Evolutionary conservation across 2,113 vertebrate species (phyloP).

Genomic region (Gnathonemus longibarbis): DNA sequence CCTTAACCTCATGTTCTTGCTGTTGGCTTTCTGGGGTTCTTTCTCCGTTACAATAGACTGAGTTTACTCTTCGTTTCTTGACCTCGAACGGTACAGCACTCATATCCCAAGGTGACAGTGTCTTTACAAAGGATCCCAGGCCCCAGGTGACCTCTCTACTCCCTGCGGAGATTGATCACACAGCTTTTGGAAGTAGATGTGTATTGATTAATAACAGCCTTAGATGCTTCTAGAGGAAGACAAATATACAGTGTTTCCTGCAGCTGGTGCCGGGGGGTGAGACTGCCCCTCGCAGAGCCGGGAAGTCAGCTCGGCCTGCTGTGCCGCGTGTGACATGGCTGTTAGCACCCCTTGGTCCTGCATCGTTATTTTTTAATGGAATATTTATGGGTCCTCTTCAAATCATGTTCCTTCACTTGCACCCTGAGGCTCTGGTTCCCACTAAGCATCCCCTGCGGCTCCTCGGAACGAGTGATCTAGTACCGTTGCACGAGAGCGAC

Average conservation of each 20-base stretch:
- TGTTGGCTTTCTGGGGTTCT: neutral
- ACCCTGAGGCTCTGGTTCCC: neutral
- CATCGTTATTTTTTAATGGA: neutral
- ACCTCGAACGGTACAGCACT: neutral
- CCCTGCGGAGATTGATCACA: constrained; percentile 23
- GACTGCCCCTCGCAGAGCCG: neutral
- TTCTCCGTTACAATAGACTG: neutral
- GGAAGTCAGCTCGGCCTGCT: constrained; percentile 17
- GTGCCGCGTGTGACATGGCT: neutral
- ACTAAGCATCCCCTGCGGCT: neutral
- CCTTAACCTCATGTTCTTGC: neutral
- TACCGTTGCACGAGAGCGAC: constrained; percentile 11
- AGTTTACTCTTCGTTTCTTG: neutral
- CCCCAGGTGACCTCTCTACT: neutral
- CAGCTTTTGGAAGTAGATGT: constrained; percentile 23
- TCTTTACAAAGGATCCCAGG: neutral
- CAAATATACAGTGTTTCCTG: constrained; percentile 30
- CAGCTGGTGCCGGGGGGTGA: constrained; percentile 4
- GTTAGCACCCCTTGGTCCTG: neutral
- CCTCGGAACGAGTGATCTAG: constrained; percentile 16
- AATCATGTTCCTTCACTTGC: neutral
- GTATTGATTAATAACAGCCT: constrained; percentile 32
- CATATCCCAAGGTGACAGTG: neutral
- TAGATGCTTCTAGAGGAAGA: constrained; percentile 25
- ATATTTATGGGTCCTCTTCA: neutral